Percentiles rank a stretch among this genome's conserved stretches.
Conservation (phyloP, 2,888 invertebrate species). For the Lypha dubia region DNA sequence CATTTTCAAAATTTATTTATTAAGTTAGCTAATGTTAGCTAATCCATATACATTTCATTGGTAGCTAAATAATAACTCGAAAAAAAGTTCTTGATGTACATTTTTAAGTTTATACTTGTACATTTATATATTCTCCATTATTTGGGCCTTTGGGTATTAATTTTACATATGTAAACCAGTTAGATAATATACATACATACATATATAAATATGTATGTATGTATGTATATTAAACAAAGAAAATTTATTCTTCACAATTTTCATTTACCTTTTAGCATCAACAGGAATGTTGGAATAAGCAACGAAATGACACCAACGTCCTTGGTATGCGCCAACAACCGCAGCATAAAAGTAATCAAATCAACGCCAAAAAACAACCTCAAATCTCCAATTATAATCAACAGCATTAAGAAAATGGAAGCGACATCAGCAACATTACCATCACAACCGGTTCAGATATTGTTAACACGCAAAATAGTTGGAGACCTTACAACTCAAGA, state of each 20-base stretch:
- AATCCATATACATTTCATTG: no score
- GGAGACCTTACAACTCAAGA: slow-evolving; percentile 71
- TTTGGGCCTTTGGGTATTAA: slow-evolving; percentile 62
- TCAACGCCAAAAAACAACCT: slow-evolving; percentile 57
- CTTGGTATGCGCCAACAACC: slow-evolving; percentile 54
- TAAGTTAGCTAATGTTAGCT: no score
- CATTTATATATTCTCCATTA: background rate
- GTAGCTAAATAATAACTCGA: no score
- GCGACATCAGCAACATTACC: slow-evolving; percentile 59
- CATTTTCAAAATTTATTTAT: no score
- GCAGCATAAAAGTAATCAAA: slow-evolving; percentile 67
- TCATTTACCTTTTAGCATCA: slow-evolving; percentile 41
- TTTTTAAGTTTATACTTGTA: no score
- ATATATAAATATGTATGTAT: no score
- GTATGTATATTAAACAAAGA: background rate
- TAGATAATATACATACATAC: slow-evolving; percentile 35
- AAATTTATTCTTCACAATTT: slow-evolving; percentile 8
- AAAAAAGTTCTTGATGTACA: no score
- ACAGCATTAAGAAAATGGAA: slow-evolving; percentile 67
- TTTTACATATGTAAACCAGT: background rate
- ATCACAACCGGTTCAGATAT: slow-evolving; percentile 65
- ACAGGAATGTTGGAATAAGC: slow-evolving; percentile 62
- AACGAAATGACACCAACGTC: slow-evolving; percentile 51
- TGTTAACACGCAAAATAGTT: slow-evolving; percentile 66
- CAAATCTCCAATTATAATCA: slow-evolving; percentile 69